A percentile compares a stretch with the other conserved stretches of the same genome.
These are phyloP conservation scores for Nymphalis io DNA, from an alignment of 1,140 invertebrate species.

Conservation along the genomic window DNA sequence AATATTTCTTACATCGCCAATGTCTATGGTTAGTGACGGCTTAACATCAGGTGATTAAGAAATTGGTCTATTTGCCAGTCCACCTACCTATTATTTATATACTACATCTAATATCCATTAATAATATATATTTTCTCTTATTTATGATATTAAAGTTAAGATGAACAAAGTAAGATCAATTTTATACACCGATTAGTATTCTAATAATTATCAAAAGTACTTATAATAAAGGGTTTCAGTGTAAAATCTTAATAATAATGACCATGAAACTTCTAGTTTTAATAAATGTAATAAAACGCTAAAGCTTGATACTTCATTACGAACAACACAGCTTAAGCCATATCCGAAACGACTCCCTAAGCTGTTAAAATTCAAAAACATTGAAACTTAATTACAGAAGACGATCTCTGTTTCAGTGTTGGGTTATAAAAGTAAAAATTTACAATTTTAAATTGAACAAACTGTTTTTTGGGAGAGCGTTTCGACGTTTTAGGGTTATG, in stretches of 20 bases:
- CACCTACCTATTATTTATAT: too few relatives aligned
- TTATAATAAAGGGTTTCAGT: neutral
- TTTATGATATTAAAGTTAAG: too few relatives aligned
- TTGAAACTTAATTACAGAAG: constrained; percentile 8
- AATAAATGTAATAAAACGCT: constrained; percentile 13
- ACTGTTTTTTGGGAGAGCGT: too few relatives aligned
- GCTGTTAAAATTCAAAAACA: constrained; percentile 17
- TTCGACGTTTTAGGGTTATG: too few relatives aligned
- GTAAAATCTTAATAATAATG: constrained; percentile 1
- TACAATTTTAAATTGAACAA: neutral
- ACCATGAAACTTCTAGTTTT: neutral
- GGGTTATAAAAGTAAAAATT: neutral
- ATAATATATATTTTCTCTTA: too few relatives aligned
- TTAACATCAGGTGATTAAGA: too few relatives aligned
- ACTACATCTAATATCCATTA: too few relatives aligned
- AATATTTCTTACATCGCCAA: too few relatives aligned
- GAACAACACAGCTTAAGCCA: neutral
- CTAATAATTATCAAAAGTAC: neutral
- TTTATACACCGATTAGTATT: neutral
- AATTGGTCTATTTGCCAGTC: too few relatives aligned
- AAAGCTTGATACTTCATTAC: neutral
- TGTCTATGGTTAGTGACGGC: too few relatives aligned
- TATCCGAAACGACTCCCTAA: constrained; percentile 2
- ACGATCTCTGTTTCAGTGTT: neutral
- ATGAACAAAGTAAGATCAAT: neutral